phyloP scores from a whole-genome alignment of 2,888 invertebrate species.

The Cataglyphis altisquamis region DNA sequence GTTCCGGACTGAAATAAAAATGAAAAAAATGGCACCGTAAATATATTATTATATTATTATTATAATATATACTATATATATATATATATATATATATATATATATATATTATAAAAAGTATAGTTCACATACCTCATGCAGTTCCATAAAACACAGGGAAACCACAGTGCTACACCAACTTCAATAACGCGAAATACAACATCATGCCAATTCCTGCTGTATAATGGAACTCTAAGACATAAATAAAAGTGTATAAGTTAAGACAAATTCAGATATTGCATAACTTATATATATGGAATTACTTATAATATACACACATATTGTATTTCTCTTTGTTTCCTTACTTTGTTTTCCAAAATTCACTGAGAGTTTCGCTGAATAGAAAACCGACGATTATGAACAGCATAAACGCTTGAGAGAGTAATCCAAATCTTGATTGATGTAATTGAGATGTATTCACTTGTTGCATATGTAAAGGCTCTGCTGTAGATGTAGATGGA shows the following conservation, averaged over 20 bases:
- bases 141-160: slow-evolving; percentile 98
- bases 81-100: too few relatives aligned
- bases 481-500: slow-evolving; percentile 77
- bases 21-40: not conserved
- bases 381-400: slow-evolving; percentile 96
- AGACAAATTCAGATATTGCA: slow-evolving; percentile 7
- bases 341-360: slow-evolving; percentile 97
- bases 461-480: slow-evolving; percentile 83
- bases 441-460: slow-evolving; percentile 96
- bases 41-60: not conserved
- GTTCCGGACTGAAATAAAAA: slow-evolving; percentile 89
- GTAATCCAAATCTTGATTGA: slow-evolving; percentile 95
- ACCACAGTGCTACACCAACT: slow-evolving; percentile 97
- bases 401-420: slow-evolving; percentile 96
- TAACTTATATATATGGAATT: not conserved
- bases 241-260: not conserved
- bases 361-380: slow-evolving; percentile 95
- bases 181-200: slow-evolving; percentile 96
- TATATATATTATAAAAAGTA: too few relatives aligned
- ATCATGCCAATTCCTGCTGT: slow-evolving; percentile 97
- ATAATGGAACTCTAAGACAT: slow-evolving; percentile 91
- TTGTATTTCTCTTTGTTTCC: slow-evolving; percentile 71
- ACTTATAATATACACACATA: too few relatives aligned
- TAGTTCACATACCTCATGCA: slow-evolving; percentile 90
- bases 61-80: too few relatives aligned